Percentiles rank a stretch among this genome's conserved stretches.
These are phyloP conservation scores for Gorsachius magnificus DNA, from an alignment of 2,797 vertebrate species.

Conservation along the genomic window DNA sequence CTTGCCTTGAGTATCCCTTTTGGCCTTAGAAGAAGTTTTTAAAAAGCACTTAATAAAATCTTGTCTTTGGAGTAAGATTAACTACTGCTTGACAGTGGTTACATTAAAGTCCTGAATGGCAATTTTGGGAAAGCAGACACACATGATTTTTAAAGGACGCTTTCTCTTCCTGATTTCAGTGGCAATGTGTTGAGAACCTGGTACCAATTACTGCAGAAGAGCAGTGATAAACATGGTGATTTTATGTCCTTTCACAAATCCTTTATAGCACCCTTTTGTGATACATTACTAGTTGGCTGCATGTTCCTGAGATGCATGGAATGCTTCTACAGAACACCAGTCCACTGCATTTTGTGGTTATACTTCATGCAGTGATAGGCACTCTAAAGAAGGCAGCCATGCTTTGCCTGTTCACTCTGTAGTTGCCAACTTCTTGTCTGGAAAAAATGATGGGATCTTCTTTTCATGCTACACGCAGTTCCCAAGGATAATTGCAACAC, in stretches of 20 bases:
- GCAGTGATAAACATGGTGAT: not conserved
- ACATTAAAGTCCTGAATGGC: not conserved
- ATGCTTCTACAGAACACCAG: not conserved
- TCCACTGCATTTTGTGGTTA: not conserved
- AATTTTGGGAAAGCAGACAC: not conserved
- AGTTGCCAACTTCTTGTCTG: not conserved
- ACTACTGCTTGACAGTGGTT: not conserved
- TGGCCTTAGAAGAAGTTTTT: not conserved
- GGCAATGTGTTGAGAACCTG: not conserved
- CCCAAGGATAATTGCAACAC: not conserved
- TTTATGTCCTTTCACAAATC: not conserved
- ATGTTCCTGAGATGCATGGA: not conserved
- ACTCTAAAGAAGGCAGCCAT: not conserved
- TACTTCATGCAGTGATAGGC: not conserved
- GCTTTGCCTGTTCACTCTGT: not conserved
- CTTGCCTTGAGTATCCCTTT: not conserved
- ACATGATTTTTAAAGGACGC: not conserved
- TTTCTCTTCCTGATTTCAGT: not conserved
- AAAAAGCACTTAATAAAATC: not conserved
- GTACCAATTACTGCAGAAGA: not conserved
- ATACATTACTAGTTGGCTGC: not conserved
- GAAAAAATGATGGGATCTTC: not conserved
- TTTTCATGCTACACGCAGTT: not conserved
- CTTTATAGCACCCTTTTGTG: not conserved
- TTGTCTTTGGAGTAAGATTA: not conserved